Conservation (phyloP, 2,888 invertebrate species). For the Volucella inanis region DNA sequence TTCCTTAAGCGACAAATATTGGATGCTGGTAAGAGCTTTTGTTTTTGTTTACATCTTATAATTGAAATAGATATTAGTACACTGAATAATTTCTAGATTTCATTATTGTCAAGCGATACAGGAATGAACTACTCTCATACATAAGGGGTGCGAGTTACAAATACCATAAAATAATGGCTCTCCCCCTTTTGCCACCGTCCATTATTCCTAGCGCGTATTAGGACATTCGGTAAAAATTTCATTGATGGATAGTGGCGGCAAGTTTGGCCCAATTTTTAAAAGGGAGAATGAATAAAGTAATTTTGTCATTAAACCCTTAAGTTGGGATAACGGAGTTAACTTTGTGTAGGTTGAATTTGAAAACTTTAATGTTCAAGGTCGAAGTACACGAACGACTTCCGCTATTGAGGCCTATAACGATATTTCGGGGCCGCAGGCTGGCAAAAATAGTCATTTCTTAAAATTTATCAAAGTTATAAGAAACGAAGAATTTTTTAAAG, state of each 20-base stretch:
- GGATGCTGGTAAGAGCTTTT: constrained; percentile 1
- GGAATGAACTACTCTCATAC: constrained; percentile 11
- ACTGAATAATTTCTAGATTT: constrained; percentile 15
- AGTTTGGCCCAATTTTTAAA: too few relatives aligned
- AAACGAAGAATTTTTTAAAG: constrained; percentile 62
- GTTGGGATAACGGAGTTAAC: background rate
- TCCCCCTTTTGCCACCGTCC: background rate
- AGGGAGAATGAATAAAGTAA: constrained; percentile 28
- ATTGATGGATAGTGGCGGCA: too few relatives aligned
- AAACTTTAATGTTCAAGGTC: constrained; percentile 44
- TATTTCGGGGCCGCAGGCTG: constrained; percentile 18
- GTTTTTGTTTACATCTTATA: background rate
- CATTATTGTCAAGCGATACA: constrained; percentile 34
- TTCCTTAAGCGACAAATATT: constrained; percentile 3
- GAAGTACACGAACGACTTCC: constrained; percentile 32
- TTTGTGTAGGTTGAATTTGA: constrained; percentile 28
- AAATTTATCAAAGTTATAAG: constrained; percentile 46
- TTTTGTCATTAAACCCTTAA: background rate
- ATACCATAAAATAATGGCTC: constrained; percentile 3
- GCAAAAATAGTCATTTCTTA: constrained; percentile 47
- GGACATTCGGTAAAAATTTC: background rate
- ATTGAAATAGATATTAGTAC: background rate
- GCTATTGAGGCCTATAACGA: constrained; percentile 33
- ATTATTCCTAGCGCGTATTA: background rate
- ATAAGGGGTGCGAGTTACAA: constrained; percentile 1